phyloP scores from a whole-genome alignment of 1,140 invertebrate genomes.

The Atta texana region DNA sequence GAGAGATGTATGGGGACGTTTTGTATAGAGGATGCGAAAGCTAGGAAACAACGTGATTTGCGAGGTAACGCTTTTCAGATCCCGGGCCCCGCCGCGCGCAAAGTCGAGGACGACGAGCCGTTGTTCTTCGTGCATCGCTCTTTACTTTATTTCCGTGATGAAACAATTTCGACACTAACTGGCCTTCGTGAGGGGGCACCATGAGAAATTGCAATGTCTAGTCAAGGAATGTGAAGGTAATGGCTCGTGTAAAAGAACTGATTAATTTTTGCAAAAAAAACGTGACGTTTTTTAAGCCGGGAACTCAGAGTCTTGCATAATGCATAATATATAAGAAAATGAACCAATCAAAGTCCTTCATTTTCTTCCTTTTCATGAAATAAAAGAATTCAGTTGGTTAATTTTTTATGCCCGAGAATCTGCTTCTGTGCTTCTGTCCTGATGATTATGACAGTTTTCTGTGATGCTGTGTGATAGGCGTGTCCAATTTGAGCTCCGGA shows the following conservation, averaged over 20 bases:
- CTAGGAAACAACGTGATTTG: constrained; percentile 57
- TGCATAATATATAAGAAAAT: no score
- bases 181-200: constrained; percentile 22
- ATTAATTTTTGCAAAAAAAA: constrained; percentile 7
- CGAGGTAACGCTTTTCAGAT: constrained; percentile 56
- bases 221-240: constrained; percentile 22
- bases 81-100: background rate
- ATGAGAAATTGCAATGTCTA: constrained; percentile 35
- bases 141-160: constrained; percentile 61
- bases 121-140: constrained; percentile 39
- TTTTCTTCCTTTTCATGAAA: no score
- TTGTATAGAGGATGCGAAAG: constrained; percentile 52
- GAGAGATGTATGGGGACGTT: constrained; percentile 61
- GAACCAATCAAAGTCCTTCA: no score
- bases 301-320: no score
- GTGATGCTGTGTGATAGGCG: no score
- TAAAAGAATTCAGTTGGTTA: no score
- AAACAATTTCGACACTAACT: constrained; percentile 59
- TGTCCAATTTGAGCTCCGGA: no score
- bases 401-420: no score
- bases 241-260: background rate
- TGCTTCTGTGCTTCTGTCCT: no score
- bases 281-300: background rate
- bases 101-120: constrained; percentile 27
- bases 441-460: no score